These are phyloP conservation scores for Dendrolimus kikuchii DNA, from an alignment of 1,140 invertebrate genomes.

Conservation along the genomic window DNA sequence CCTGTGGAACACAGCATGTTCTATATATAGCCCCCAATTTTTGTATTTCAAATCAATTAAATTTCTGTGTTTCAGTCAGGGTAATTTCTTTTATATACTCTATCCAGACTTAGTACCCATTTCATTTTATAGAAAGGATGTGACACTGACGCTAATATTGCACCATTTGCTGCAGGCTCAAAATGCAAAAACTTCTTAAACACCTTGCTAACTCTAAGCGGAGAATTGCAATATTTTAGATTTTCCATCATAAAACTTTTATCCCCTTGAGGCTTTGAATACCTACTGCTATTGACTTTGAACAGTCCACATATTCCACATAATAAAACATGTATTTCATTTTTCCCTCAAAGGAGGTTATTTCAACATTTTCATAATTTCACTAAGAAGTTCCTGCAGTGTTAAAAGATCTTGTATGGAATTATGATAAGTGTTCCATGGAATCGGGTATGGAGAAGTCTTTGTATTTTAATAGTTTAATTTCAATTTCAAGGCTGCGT, in stretches of 20 bases:
- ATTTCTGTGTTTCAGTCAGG: too few relatives aligned
- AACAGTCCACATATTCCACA: conserved; percentile 22
- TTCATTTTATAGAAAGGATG: too few relatives aligned
- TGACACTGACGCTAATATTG: too few relatives aligned
- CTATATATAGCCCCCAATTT: too few relatives aligned
- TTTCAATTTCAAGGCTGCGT: too few relatives aligned
- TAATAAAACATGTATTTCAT: conserved; percentile 21
- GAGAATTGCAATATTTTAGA: conserved; percentile 18
- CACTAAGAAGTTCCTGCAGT: conserved; percentile 15
- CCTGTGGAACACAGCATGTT: too few relatives aligned
- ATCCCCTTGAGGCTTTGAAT: conserved; percentile 13
- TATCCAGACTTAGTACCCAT: too few relatives aligned
- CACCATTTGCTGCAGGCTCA: too few relatives aligned
- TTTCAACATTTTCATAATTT: conserved; percentile 15
- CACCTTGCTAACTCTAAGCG: conserved; percentile 2
- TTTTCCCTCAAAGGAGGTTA: conserved; percentile 16
- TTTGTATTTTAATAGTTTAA: too few relatives aligned
- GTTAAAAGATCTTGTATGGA: conserved; percentile 17
- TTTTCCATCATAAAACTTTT: conserved; percentile 11
- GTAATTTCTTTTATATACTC: too few relatives aligned
- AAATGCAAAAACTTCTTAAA: too few relatives aligned
- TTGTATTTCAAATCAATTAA: too few relatives aligned
- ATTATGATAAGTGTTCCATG: conserved; percentile 22
- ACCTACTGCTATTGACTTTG: conserved; percentile 17
- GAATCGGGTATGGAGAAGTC: conserved; percentile 21